These are phyloP conservation scores for Vanessa cardui DNA, from an alignment of 2,888 invertebrate species.

Conservation along the genomic window DNA sequence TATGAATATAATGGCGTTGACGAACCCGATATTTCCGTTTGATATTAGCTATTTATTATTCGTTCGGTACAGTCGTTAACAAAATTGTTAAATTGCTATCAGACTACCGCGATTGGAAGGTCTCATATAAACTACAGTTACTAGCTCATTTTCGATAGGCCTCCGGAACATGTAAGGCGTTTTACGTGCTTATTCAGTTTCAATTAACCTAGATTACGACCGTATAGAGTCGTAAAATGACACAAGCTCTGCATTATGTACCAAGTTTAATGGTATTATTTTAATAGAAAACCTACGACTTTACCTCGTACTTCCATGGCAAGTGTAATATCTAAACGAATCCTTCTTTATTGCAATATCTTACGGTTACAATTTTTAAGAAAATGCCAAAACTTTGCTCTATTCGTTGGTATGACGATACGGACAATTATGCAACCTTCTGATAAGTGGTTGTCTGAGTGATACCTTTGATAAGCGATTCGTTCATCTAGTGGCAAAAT, in stretches of 20 bases:
- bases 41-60: slow-evolving; percentile 65
- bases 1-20: slow-evolving; percentile 68
- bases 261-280: slow-evolving; percentile 41
- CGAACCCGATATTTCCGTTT: slow-evolving; percentile 75
- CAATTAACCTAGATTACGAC: slow-evolving; percentile 47
- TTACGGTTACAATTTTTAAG: not conserved
- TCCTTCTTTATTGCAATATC: not conserved
- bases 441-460: too few species aligned
- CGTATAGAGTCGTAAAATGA: slow-evolving; percentile 44
- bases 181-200: slow-evolving; percentile 45
- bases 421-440: too few species aligned
- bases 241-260: slow-evolving; percentile 37
- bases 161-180: slow-evolving; percentile 39
- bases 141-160: slow-evolving; percentile 42
- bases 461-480: too few species aligned
- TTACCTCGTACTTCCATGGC: slow-evolving; percentile 11
- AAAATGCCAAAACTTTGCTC: not conserved
- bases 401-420: too few species aligned
- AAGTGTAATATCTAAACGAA: slow-evolving; percentile 13
- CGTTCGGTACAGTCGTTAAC: slow-evolving; percentile 56
- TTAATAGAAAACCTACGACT: slow-evolving; percentile 22
- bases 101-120: slow-evolving; percentile 34
- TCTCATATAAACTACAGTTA: slow-evolving; percentile 35
- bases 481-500: too few species aligned
- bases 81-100: slow-evolving; percentile 45